Percentiles rank a stretch among this genome's conserved stretches.
phyloP scores from a whole-genome alignment of 2,888 invertebrate species.

The Drosophila suboccidentalis region DNA sequence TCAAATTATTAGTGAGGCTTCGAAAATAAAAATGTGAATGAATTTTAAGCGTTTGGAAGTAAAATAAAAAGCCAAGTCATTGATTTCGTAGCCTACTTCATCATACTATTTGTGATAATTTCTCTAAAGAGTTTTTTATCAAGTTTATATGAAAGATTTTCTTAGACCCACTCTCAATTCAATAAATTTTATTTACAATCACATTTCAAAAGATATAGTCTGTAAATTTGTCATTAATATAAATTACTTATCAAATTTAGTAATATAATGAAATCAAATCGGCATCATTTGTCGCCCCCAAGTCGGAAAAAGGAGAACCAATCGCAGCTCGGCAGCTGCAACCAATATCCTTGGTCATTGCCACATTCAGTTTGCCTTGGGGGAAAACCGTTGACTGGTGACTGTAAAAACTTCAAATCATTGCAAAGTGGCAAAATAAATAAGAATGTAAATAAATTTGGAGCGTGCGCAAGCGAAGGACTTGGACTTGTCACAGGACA shows the following conservation, averaged over 20 bases:
- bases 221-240: no score
- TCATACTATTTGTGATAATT: no score
- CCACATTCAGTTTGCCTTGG: constrained; percentile 3
- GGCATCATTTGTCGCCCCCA: constrained; percentile 8
- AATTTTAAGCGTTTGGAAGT: not conserved
- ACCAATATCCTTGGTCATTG: constrained; percentile 13
- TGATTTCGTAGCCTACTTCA: not conserved
- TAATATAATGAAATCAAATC: not conserved
- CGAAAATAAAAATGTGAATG: not conserved
- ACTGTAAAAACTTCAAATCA: constrained; percentile 59
- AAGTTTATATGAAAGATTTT: not conserved
- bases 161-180: not conserved
- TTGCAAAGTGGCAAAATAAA: constrained; percentile 75
- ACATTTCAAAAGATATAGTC: not conserved
- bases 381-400: constrained; percentile 24
- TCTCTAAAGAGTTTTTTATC: no score
- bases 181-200: not conserved
- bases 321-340: constrained; percentile 25
- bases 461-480: constrained; percentile 42
- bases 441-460: constrained; percentile 74
- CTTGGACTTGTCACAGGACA: constrained; percentile 12
- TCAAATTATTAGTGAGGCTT: not conserved
- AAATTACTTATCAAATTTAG: not conserved
- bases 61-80: not conserved
- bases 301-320: constrained; percentile 20